Evolutionary conservation across 2,113 vertebrate genomes (phyloP).

Genomic region (Hippocampus zosterae): DNA sequence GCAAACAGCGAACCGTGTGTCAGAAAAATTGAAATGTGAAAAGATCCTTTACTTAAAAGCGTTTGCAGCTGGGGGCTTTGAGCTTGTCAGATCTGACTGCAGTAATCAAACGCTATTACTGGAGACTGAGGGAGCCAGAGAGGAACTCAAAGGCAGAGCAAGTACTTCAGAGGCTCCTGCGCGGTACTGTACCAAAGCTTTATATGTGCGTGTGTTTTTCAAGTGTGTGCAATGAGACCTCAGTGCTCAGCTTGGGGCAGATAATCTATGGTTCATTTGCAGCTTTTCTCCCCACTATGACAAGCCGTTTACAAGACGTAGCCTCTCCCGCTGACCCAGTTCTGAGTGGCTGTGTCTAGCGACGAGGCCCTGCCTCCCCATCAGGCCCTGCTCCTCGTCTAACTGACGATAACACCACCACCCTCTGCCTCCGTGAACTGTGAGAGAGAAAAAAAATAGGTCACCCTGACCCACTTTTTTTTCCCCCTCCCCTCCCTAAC

Average conservation of each 20-base stretch:
- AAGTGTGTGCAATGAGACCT: conserved; percentile 60
- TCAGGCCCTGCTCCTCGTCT: conserved; percentile 72
- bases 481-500: conserved; percentile 49
- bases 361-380: conserved; percentile 72
- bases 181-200: conserved; percentile 34
- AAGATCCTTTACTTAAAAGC: conserved; percentile 55
- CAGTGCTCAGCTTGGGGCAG: conserved; percentile 61
- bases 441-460: conserved; percentile 77
- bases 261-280: conserved; percentile 76
- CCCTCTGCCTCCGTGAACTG: conserved; percentile 76
- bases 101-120: conserved; percentile 66
- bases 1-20: conserved; percentile 44
- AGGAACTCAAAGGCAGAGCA: conserved; percentile 54
- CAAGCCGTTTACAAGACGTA: conserved; percentile 74
- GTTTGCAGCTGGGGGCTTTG: conserved; percentile 43
- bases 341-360: conserved; percentile 70
- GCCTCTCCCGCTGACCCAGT: conserved; percentile 76
- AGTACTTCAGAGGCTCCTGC: conserved; percentile 45
- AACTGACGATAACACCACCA: conserved; percentile 73
- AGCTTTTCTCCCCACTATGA: conserved; percentile 71
- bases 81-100: conserved; percentile 64
- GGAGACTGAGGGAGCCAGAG: conserved; percentile 43
- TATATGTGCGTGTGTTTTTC: conserved; percentile 40
- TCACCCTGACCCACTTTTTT: conserved; percentile 76
- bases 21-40: conserved; percentile 55